Percentiles rank a stretch among this genome's conserved stretches.
phyloP scores from a whole-genome alignment of 2,797 vertebrate genomes.

The Mormyrops boulengeri region DNA sequence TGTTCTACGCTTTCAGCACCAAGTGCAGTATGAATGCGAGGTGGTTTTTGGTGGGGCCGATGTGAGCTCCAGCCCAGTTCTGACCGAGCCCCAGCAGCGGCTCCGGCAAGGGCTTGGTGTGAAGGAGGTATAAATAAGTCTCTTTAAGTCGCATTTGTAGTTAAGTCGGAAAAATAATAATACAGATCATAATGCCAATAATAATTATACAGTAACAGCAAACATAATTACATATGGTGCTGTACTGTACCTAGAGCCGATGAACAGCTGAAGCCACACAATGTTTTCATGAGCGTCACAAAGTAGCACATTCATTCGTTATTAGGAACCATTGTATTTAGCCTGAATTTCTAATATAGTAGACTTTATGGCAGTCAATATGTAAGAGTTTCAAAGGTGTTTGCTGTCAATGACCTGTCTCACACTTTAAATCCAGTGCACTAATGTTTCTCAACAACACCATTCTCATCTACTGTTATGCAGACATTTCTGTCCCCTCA shows the following conservation, averaged over 20 bases:
- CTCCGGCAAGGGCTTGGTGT: background rate
- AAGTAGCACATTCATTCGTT: background rate
- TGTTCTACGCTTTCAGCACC: background rate
- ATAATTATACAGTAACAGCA: background rate
- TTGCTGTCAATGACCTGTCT: background rate
- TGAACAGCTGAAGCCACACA: background rate
- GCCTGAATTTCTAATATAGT: background rate
- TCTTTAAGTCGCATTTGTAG: background rate
- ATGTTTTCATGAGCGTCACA: background rate
- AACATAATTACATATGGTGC: background rate
- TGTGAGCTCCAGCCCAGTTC: background rate
- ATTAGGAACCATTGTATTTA: background rate
- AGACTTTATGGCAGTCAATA: background rate
- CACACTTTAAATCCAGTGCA: background rate
- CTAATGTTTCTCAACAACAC: slow-evolving; percentile 20
- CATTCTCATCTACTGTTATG: slow-evolving; percentile 7
- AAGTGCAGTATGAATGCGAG: background rate
- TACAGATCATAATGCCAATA: background rate
- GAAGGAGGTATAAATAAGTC: background rate
- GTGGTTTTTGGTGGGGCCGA: background rate
- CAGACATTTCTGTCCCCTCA: background rate
- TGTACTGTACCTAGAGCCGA: background rate
- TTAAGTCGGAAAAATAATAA: background rate
- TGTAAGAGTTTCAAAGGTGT: background rate
- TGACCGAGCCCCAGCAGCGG: background rate